A percentile compares a stretch with the other conserved stretches of the same genome.
These are phyloP conservation scores for Carollia perspicillata DNA, from an alignment of 2,113 vertebrate genomes.

Conservation along the genomic window DNA sequence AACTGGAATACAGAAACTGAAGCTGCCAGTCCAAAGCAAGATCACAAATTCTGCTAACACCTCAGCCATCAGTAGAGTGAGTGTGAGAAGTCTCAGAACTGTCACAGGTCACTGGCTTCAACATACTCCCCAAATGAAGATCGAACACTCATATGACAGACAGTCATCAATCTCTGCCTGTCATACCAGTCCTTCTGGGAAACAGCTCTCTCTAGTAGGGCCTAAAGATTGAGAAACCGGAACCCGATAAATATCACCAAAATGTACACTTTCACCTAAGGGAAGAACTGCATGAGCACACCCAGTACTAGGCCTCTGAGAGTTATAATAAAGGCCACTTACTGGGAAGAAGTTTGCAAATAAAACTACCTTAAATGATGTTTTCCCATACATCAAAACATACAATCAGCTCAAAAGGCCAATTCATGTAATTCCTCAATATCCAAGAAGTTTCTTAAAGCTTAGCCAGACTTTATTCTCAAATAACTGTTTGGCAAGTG, in stretches of 20 bases:
- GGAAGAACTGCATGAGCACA: background rate
- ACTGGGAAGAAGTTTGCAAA: background rate
- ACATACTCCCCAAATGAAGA: conserved; percentile 15
- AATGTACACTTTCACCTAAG: background rate
- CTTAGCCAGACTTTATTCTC: conserved; percentile 35
- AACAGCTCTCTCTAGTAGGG: background rate
- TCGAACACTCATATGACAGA: background rate
- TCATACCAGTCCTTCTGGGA: background rate
- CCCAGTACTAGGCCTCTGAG: background rate
- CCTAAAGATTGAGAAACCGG: conserved; percentile 34
- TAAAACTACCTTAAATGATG: background rate
- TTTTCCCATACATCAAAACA: background rate
- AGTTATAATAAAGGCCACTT: background rate
- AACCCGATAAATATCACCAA: conserved; percentile 39
- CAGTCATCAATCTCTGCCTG: background rate
- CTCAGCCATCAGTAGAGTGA: background rate
- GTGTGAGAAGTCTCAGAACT: background rate
- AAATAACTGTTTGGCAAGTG: conserved; percentile 34
- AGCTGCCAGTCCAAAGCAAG: conserved; percentile 1
- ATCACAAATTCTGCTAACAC: conserved; percentile 14
- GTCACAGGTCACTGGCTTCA: conserved; percentile 19
- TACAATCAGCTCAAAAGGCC: conserved; percentile 5
- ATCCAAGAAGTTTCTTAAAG: background rate
- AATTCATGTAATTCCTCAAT: background rate
- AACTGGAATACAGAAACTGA: background rate